Conservation (phyloP, 2,888 invertebrate genomes). For the Gari tellinella region DNA sequence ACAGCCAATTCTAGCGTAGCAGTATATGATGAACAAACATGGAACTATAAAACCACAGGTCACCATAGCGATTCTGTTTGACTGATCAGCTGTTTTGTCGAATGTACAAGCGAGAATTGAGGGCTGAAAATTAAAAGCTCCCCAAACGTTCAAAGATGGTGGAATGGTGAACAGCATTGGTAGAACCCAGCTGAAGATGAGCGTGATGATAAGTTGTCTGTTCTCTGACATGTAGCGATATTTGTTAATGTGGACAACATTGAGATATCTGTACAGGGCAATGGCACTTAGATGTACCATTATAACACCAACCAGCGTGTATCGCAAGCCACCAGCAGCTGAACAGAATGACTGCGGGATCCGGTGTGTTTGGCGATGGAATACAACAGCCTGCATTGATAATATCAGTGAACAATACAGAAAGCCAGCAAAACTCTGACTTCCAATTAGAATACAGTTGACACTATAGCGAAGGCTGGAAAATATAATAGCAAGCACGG, state of each 20-base stretch:
- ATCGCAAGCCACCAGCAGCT: constrained; percentile 70
- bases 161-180: constrained; percentile 70
- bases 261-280: constrained; percentile 74
- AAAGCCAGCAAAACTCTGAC: constrained; percentile 74
- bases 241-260: constrained; percentile 70
- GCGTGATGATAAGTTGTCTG: constrained; percentile 55
- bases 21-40: constrained; percentile 73
- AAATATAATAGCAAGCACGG: constrained; percentile 75
- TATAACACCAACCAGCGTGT: constrained; percentile 72
- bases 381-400: constrained; percentile 74
- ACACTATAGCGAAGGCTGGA: constrained; percentile 74
- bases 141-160: constrained; percentile 71
- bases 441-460: constrained; percentile 77
- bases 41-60: constrained; percentile 76
- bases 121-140: constrained; percentile 70
- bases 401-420: constrained; percentile 72
- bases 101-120: constrained; percentile 75
- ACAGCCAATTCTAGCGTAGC: constrained; percentile 76
- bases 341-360: constrained; percentile 63
- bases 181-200: constrained; percentile 72
- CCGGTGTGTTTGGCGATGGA: constrained; percentile 62
- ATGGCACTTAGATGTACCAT: constrained; percentile 73
- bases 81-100: constrained; percentile 62
- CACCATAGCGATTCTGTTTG: constrained; percentile 72
- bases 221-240: constrained; percentile 67